Percentiles rank a stretch among this genome's conserved stretches.
These are phyloP conservation scores for Atethmia centrago DNA, from an alignment of 2,888 invertebrate genomes.

Conservation along the genomic window DNA sequence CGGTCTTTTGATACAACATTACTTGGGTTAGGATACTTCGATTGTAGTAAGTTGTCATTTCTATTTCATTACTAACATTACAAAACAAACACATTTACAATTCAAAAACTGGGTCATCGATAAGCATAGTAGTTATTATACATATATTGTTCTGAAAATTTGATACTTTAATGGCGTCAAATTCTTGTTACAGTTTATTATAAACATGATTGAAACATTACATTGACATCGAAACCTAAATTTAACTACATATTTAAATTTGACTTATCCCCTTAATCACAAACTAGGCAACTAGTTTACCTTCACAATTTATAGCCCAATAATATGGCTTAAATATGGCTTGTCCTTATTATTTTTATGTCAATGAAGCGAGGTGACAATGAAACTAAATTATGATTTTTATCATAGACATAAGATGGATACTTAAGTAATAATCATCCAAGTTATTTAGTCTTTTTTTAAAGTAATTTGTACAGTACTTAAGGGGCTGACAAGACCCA, in stretches of 20 bases:
- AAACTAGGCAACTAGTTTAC: slow-evolving; percentile 5
- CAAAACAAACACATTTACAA: not conserved
- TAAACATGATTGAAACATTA: not conserved
- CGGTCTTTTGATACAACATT: not conserved
- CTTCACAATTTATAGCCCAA: not conserved
- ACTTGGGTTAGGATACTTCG: not conserved
- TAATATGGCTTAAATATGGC: not conserved
- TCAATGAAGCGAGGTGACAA: not conserved
- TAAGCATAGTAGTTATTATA: slow-evolving; percentile 26
- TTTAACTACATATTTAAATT: not conserved
- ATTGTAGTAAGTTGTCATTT: not conserved
- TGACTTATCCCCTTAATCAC: not conserved
- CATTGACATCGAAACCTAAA: slow-evolving; percentile 31
- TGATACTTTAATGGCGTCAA: slow-evolving; percentile 7
- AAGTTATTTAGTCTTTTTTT: not conserved
- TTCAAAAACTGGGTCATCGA: slow-evolving; percentile 29
- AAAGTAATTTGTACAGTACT: not conserved
- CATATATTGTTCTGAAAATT: slow-evolving; percentile 24
- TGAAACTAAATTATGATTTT: not conserved
- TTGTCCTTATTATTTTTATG: not conserved
- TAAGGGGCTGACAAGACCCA: no score
- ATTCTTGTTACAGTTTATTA: not conserved
- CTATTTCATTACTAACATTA: not conserved
- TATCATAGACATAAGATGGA: not conserved
- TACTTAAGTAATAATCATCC: not conserved